Evolutionary conservation across 2,797 vertebrate species (phyloP).

Genomic region (Clarias fuscus): DNA sequence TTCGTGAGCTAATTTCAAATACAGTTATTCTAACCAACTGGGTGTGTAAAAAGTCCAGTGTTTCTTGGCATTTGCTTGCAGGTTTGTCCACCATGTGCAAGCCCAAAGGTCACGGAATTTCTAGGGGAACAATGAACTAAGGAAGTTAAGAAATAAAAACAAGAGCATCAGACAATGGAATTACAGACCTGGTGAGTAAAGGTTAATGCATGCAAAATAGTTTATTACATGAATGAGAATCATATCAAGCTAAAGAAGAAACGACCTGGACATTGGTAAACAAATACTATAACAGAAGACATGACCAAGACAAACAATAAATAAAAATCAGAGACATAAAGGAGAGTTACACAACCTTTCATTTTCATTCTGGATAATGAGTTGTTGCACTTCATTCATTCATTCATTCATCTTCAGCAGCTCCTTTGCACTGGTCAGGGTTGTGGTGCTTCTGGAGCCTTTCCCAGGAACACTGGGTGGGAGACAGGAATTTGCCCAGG

Average conservation of each 20-base stretch:
- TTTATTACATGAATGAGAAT: background rate
- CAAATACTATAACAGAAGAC: slow-evolving; percentile 1
- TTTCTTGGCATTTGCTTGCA: slow-evolving; percentile 5
- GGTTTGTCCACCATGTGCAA: background rate
- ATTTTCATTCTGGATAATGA: background rate
- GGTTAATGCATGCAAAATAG: background rate
- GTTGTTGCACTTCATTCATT: background rate
- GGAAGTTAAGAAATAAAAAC: background rate
- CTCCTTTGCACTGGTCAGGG: background rate
- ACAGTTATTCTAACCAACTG: background rate
- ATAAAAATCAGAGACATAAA: background rate
- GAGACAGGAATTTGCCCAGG: slow-evolving; percentile 8
- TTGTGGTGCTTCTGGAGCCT: slow-evolving; percentile 3
- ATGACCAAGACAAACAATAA: background rate
- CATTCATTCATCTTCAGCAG: slow-evolving; percentile 5
- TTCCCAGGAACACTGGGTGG: slow-evolving; percentile 5
- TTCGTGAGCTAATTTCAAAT: background rate
- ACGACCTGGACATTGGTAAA: background rate
- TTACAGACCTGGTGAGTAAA: background rate
- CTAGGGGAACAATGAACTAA: background rate
- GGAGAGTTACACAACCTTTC: background rate
- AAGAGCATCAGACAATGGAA: background rate
- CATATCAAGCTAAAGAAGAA: background rate
- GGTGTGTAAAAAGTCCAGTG: background rate
- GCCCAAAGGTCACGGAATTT: background rate